Evolutionary conservation across 1,140 invertebrate genomes (phyloP).

Genomic region (Linepithema humile): DNA sequence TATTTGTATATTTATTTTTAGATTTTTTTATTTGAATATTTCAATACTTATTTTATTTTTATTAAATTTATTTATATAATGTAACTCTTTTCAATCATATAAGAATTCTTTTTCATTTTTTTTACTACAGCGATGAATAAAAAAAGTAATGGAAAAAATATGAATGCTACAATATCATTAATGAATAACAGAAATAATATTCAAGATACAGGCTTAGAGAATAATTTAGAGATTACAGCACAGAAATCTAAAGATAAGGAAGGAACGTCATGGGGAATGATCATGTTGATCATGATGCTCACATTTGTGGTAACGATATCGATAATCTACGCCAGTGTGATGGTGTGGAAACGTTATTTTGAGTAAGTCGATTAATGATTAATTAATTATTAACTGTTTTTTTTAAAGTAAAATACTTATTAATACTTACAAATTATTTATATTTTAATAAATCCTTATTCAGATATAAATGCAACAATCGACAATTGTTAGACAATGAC

Average conservation of each 20-base stretch:
- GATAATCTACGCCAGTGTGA: constrained; percentile 77
- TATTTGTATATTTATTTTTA: no score
- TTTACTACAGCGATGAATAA: background rate
- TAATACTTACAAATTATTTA: no score
- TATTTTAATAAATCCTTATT: constrained; percentile 57
- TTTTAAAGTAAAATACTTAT: no score
- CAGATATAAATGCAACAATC: constrained; percentile 81
- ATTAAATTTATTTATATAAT: no score
- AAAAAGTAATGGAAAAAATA: background rate
- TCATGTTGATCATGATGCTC: constrained; percentile 73
- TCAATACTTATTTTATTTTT: no score
- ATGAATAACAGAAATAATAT: background rate
- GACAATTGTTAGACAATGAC: constrained; percentile 82
- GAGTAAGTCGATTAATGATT: constrained; percentile 75
- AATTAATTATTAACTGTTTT: background rate
- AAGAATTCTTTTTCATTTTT: background rate
- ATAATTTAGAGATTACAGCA: background rate
- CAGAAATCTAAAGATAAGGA: constrained; percentile 9
- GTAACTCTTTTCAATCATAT: background rate
- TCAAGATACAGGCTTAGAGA: background rate
- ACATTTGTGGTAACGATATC: constrained; percentile 75
- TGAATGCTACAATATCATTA: background rate
- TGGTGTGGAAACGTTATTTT: constrained; percentile 80
- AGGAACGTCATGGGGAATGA: constrained; percentile 70
- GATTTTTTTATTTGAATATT: no score